Evolutionary conservation across 1,140 invertebrate species (phyloP).

Genomic region (Limonius californicus): DNA sequence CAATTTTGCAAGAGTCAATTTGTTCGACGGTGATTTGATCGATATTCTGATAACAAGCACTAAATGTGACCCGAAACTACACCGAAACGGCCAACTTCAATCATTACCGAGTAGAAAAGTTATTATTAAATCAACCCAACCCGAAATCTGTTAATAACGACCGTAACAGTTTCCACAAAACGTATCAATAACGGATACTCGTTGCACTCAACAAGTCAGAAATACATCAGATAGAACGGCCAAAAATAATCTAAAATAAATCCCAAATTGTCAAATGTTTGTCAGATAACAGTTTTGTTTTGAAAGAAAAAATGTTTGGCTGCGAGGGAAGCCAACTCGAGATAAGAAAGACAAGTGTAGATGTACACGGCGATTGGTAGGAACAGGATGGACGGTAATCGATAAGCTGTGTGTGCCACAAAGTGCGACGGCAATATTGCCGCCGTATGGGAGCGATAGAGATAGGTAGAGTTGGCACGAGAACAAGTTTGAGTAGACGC

Average conservation of each 20-base stretch:
- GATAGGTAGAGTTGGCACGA: constrained; percentile 22
- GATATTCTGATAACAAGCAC: too few relatives aligned
- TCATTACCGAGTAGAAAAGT: too few relatives aligned
- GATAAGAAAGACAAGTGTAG: constrained; percentile 19
- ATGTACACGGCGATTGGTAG: neutral
- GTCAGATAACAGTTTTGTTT: constrained; percentile 8
- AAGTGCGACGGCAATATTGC: constrained; percentile 9
- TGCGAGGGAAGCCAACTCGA: neutral
- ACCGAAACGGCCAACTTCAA: too few relatives aligned
- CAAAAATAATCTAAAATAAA: constrained; percentile 8
- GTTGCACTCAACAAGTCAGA: constrained; percentile 1
- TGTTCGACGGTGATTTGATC: too few relatives aligned
- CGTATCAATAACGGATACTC: neutral
- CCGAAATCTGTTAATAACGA: constrained; percentile 1
- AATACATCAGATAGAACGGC: neutral
- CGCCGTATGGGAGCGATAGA: constrained; percentile 10
- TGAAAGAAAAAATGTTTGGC: constrained; percentile 12
- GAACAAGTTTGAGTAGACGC: constrained; percentile 22
- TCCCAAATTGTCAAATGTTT: constrained; percentile 11
- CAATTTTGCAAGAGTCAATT: too few relatives aligned
- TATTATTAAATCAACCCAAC: neutral
- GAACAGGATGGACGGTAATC: constrained; percentile 21
- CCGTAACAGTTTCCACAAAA: neutral
- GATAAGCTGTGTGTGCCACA: constrained; percentile 17
- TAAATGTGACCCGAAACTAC: too few relatives aligned